phyloP scores from a whole-genome alignment of 2,797 vertebrate genomes.

The Rhinoraja longicauda region DNA sequence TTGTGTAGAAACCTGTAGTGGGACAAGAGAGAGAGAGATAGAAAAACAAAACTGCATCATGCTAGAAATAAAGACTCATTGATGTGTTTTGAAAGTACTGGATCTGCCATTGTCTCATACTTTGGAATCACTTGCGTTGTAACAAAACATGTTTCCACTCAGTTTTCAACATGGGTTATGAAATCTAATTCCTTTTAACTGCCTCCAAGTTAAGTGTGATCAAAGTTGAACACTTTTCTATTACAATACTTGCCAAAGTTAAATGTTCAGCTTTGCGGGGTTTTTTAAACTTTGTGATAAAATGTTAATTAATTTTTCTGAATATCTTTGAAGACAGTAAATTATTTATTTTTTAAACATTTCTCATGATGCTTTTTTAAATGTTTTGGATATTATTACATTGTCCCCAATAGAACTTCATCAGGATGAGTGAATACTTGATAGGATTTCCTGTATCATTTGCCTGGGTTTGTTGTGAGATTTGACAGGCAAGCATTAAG shows the following conservation, averaged over 20 bases:
- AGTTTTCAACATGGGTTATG: not conserved
- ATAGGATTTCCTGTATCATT: not conserved
- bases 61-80: not conserved
- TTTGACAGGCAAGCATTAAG: not conserved
- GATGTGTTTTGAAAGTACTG: not conserved
- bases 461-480: not conserved
- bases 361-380: not conserved
- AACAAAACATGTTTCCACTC: not conserved
- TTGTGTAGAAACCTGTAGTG: not conserved
- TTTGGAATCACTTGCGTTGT: not conserved
- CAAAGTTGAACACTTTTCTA: conserved; percentile 1
- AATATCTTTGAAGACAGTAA: not conserved
- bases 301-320: not conserved
- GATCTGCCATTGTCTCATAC: not conserved
- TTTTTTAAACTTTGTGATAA: not conserved
- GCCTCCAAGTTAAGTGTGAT: not conserved
- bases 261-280: not conserved
- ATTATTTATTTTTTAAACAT: not conserved
- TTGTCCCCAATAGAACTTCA: not conserved
- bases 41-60: not conserved
- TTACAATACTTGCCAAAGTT: not conserved
- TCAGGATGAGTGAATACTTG: not conserved
- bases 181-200: not conserved
- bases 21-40: not conserved
- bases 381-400: not conserved